Conservation (phyloP, 1,140 invertebrate species). For the Sinella curviseta region DNA sequence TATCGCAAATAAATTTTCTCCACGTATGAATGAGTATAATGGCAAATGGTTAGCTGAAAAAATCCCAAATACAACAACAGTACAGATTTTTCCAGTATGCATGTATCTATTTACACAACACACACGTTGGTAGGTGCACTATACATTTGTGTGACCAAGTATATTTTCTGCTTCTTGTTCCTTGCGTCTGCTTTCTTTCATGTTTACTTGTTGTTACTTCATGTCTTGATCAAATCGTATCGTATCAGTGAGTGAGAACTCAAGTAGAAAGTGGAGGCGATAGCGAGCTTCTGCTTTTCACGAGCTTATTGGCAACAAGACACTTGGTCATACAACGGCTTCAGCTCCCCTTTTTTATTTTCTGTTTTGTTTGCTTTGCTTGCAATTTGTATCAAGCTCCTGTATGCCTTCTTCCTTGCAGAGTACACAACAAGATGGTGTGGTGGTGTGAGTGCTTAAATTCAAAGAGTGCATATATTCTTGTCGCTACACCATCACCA, state of each 20-base stretch:
- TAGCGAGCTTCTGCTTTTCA: background rate
- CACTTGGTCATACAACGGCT: background rate
- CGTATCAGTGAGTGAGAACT: background rate
- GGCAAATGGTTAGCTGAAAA: no score
- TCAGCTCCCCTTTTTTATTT: background rate
- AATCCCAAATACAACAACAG: no score
- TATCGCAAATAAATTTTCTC: background rate
- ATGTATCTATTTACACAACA: no score
- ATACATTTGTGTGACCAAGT: background rate
- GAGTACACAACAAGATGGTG: no score
- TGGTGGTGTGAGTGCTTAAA: no score
- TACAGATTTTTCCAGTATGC: no score
- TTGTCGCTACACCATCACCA: no score
- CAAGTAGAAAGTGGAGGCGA: background rate
- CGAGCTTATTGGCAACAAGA: background rate
- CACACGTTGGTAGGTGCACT: background rate
- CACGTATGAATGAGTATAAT: background rate
- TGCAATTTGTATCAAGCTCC: background rate
- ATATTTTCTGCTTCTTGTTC: background rate
- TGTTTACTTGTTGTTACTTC: conserved; percentile 11
- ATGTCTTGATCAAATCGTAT: conserved; percentile 10
- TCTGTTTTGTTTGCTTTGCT: no score
- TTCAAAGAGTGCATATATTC: no score
- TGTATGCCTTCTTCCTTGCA: no score
- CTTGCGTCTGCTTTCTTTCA: background rate